Evolutionary conservation across 2,797 vertebrate species (phyloP).

Genomic region (Ibycter americanus): DNA sequence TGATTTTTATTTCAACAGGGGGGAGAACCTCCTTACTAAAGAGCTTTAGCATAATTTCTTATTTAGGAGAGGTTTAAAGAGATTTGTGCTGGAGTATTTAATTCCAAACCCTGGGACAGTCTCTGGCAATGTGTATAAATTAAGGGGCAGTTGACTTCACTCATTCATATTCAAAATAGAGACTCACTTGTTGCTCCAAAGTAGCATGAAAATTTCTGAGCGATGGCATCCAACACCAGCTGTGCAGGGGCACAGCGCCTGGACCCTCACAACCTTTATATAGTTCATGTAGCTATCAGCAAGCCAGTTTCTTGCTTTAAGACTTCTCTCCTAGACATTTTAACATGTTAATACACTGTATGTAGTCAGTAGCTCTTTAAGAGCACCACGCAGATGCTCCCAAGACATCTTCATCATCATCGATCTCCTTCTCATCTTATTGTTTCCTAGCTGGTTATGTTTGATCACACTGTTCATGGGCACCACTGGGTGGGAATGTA

Average conservation of each 20-base stretch:
- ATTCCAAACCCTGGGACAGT: slow-evolving; percentile 75
- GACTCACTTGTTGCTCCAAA: slow-evolving; percentile 47
- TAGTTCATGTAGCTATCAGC: background rate
- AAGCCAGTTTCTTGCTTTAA: background rate
- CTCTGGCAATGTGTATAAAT: slow-evolving; percentile 72
- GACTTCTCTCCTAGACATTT: background rate
- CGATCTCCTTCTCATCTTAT: background rate
- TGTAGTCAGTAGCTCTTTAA: background rate
- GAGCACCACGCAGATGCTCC: background rate
- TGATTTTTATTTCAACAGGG: slow-evolving; percentile 73
- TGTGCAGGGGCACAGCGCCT: background rate
- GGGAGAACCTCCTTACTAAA: slow-evolving; percentile 66
- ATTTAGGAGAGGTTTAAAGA: slow-evolving; percentile 73
- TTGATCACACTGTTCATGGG: background rate
- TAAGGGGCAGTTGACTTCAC: slow-evolving; percentile 79
- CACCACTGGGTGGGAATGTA: background rate
- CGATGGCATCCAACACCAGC: slow-evolving; percentile 25
- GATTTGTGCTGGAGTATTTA: slow-evolving; percentile 74
- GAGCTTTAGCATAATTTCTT: slow-evolving; percentile 74
- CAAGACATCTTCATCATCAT: slow-evolving; percentile 1
- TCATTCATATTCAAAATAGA: slow-evolving; percentile 74
- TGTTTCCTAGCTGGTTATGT: background rate
- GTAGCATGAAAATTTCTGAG: slow-evolving; percentile 46
- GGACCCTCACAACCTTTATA: background rate
- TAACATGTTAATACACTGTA: background rate